Evolutionary conservation across 1,140 invertebrate genomes (phyloP).

Genomic region (Drosophila virilis): DNA sequence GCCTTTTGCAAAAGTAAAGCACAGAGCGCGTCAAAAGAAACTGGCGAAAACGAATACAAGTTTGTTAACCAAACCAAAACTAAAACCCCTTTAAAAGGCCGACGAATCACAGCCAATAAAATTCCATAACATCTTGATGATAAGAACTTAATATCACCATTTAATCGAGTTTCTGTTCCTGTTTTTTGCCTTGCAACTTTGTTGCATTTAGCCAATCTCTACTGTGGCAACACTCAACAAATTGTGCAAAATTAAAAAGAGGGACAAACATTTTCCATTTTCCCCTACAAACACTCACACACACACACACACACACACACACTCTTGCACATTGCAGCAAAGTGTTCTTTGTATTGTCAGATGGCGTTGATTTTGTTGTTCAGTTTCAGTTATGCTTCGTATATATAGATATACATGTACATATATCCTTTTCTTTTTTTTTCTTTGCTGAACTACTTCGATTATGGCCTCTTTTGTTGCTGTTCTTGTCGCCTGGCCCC

Average conservation of each 20-base stretch:
- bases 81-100: background rate
- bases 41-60: background rate
- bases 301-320: conserved; percentile 5
- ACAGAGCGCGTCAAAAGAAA: background rate
- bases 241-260: conserved; percentile 37
- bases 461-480: conserved; percentile 33
- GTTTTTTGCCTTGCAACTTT: background rate
- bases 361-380: conserved; percentile 48
- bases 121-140: conserved; percentile 2
- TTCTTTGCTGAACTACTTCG: conserved; percentile 41
- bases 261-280: conserved; percentile 54
- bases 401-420: background rate
- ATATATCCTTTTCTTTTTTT: background rate
- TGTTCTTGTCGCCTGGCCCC: background rate
- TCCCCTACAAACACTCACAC: conserved; percentile 17
- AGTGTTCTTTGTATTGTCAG: conserved; percentile 37
- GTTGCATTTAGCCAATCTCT: conserved; percentile 9
- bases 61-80: background rate
- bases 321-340: conserved; percentile 23
- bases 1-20: background rate
- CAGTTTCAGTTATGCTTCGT: conserved; percentile 25
- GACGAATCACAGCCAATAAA: conserved; percentile 1
- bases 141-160: conserved; percentile 25
- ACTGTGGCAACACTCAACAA: conserved; percentile 29
- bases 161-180: conserved; percentile 7